Base-by-base conservation (phyloP, 1,140 invertebrate species). In the Eufriesea mexicana region DNA sequence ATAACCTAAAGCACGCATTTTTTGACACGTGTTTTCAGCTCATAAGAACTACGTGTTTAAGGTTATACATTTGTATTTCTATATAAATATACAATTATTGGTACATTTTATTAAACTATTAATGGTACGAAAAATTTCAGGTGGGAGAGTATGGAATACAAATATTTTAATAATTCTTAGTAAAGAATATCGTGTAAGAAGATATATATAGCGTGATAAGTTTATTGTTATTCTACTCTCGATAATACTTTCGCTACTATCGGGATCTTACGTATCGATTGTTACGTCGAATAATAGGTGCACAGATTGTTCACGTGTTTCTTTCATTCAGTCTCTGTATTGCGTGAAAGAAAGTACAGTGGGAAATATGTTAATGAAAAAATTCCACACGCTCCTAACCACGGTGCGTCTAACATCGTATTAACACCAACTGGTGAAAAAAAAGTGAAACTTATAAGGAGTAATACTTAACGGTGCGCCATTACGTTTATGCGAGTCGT, bases 371-470 rank as follows among this genome's bases (percentile, higher is more conserved):
- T 23, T 62, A 61, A n/a, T 28, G 35, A 72, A 47, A 54, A 68
- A 78, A 73, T 66, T 67, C 47, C 75, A 78, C 23, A 47, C 55
- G 35, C 66, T 12, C 49, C 49, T 7, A 25, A 10, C 25, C 55
- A 7, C 6, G 35, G 25, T 42, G 9, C 59, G 10, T 28, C 23
- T 59, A 71, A 25, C 25, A 35, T 71, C 20, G 57, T 51, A 83
- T 79, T 75, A 79, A 20, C 57, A 49, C n/a, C n/a, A 59, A 5
- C 23, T 47, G 62, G 70, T 47, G 28, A 67, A 49, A 73, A 83
- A 66, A 86, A 89, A 89, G 85, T 76, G 83, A 87, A 89, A 89
- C 81, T 76, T 64, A 42, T 45, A 66, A 45, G 49, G 35, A 49
- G 64, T 75, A 85, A 82, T 14, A 72, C 25, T 75, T 85, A 79